Base-by-base conservation (phyloP, 2,113 vertebrate species). In the Sorex araneus region DNA sequence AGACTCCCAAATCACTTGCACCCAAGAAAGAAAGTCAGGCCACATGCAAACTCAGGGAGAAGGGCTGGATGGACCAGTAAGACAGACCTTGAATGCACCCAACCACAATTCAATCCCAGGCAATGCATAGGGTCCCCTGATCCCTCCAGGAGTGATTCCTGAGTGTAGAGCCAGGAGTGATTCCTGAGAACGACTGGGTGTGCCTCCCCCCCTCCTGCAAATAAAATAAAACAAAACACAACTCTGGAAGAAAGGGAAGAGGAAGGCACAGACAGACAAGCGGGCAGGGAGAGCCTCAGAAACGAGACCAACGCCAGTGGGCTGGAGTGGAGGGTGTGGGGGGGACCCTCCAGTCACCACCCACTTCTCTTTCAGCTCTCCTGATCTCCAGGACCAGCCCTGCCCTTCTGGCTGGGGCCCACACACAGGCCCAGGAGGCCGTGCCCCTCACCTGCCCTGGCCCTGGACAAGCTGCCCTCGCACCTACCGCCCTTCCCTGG, bases 321-420 rank as follows among this genome's bases (percentile, higher is more conserved):
- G 57, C 57, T 60, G 19, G 57, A 60, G 57, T 23, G 21, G 57
- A 19, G 18, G 57, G 57, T 23, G 1, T 23, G 1, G 18, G 57
- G 57, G 18, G 57, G 57, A 23, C 18, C 60, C 64, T 85, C 30
- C 28, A 75, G 60, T 91, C 64, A 97, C 28, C 30, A 13, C 54
- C 81, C 67, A 43, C 91, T 96, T 97, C 85, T 97, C 57, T 97
- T 97, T 78, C 96, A 97, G 96, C 96, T 96, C 89, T 82, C 64
- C 93, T 82, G 89, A 86, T 96, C 95, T 97, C 87, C 95, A 94
- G 95, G 96, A 97, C 95, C 95, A 96, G 94, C 92, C 84, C 92
- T 96, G 80, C 64, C 91, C 63, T 95, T 94, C 94, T 0, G n/a
- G 84, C 64, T 77, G 93, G 94, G 91, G 87, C 87, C 63, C 86